Evolutionary conservation across 2,797 vertebrate species (phyloP).

Genomic region (Sylvia borin): DNA sequence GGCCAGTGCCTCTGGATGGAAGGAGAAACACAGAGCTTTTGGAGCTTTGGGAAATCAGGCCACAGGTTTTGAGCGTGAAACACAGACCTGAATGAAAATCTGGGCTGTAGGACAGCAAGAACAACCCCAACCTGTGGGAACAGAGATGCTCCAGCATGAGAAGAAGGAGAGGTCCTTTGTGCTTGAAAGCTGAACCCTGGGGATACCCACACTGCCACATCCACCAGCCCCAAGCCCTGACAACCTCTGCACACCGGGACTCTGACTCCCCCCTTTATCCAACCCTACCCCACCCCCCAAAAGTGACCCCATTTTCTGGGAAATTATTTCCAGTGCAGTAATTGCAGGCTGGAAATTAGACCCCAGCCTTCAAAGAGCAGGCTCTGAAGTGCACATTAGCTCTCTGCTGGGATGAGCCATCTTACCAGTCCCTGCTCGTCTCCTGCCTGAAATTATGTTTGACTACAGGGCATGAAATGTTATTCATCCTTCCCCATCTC

Average conservation of each 20-base stretch:
- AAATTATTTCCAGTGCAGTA: constrained; percentile 29
- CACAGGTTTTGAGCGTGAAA: not conserved
- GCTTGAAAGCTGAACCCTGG: not conserved
- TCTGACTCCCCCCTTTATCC: not conserved
- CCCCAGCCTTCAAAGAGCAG: constrained; percentile 21
- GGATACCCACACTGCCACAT: not conserved
- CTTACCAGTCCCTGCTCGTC: constrained; percentile 8
- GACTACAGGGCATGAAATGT: constrained; percentile 58
- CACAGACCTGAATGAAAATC: not conserved
- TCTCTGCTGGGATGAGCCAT: constrained; percentile 11
- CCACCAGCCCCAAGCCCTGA: not conserved
- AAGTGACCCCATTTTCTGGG: constrained; percentile 35
- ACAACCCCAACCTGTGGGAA: fast-evolving
- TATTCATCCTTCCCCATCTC: constrained; percentile 47
- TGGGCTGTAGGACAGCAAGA: not conserved
- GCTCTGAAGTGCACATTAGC: constrained; percentile 32
- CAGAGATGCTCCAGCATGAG: not conserved
- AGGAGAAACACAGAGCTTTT: not conserved
- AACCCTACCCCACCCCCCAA: not conserved
- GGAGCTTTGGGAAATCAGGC: not conserved
- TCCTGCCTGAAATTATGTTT: constrained; percentile 46
- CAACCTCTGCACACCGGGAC: fast-evolving
- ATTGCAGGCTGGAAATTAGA: constrained; percentile 34
- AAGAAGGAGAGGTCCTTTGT: not conserved
- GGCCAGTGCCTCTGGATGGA: not conserved